Conservation (phyloP, 2,888 invertebrate species). For the Lordiphosa andalusiaca region DNA sequence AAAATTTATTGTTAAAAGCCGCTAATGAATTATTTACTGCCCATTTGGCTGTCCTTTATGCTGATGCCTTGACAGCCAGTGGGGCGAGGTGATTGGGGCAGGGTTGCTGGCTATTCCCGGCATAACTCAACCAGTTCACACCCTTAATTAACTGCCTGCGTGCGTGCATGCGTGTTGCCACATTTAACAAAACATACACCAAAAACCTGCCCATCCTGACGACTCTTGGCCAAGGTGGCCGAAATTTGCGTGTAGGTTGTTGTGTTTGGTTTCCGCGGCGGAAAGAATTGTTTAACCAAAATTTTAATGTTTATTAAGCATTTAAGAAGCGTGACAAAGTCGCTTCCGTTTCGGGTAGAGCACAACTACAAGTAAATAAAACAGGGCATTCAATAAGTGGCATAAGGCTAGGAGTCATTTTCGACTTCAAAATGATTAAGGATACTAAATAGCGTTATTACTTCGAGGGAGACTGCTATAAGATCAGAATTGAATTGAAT, state of each 20-base stretch:
- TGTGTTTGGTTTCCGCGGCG: no score
- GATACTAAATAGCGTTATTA: no score
- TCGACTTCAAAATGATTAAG: no score
- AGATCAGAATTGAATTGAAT: no score
- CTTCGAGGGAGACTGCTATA: no score
- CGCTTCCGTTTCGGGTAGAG: not conserved
- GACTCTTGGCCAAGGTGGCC: slow-evolving; percentile 11
- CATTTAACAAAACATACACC: slow-evolving; percentile 32
- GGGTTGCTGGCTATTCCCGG: slow-evolving; percentile 41
- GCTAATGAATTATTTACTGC: slow-evolving; percentile 76
- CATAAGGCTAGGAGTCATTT: no score
- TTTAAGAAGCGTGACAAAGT: slow-evolving; percentile 50
- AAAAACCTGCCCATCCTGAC: slow-evolving; percentile 21
- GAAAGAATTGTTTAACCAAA: slow-evolving; percentile 46
- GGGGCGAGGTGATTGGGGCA: slow-evolving; percentile 18
- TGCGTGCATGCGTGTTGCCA: slow-evolving; percentile 62
- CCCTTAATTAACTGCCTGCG: slow-evolving; percentile 74
- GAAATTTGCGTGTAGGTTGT: slow-evolving; percentile 54
- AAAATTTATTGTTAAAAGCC: slow-evolving; percentile 74
- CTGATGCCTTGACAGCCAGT: slow-evolving; percentile 17
- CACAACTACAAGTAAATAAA: no score
- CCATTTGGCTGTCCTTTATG: slow-evolving; percentile 50
- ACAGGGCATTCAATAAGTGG: no score
- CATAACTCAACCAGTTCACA: slow-evolving; percentile 77
- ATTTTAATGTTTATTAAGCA: slow-evolving; percentile 63